Conservation (phyloP, 2,888 invertebrate species). For the Sarcophaga variegata region DNA sequence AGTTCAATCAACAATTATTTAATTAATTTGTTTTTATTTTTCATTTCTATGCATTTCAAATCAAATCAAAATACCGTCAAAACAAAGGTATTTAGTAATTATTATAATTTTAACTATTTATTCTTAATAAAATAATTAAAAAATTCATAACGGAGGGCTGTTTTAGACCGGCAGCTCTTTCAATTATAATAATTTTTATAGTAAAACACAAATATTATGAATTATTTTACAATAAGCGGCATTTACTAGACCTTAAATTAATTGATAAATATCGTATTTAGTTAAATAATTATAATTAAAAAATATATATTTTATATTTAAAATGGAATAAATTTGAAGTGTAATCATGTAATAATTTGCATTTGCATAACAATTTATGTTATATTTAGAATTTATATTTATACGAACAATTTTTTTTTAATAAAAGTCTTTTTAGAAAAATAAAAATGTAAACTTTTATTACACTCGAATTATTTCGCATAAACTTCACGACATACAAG, state of each 20-base stretch:
- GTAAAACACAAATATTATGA: neutral
- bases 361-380: constrained; percentile 53
- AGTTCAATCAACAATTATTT: constrained; percentile 73
- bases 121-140: constrained; percentile 57
- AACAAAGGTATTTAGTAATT: constrained; percentile 28
- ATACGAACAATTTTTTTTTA: constrained; percentile 52
- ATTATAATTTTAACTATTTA: constrained; percentile 63
- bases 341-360: constrained; percentile 51
- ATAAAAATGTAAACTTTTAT: constrained; percentile 38
- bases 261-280: constrained; percentile 35
- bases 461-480: too few relatives aligned
- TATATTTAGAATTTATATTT: constrained; percentile 56
- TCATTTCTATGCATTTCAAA: constrained; percentile 58
- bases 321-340: constrained; percentile 38
- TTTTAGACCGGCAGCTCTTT: neutral
- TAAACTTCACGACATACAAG: too few relatives aligned
- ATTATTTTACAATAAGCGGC: constrained; percentile 78
- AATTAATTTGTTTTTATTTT: constrained; percentile 78
- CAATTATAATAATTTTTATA: neutral
- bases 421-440: constrained; percentile 47
- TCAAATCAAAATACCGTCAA: constrained; percentile 36
- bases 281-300: constrained; percentile 72
- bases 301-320: constrained; percentile 47
- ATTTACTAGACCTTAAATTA: constrained; percentile 79
- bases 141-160: neutral